phyloP scores from a whole-genome alignment of 2,113 vertebrate genomes.

The Toxotes jaculatrix region DNA sequence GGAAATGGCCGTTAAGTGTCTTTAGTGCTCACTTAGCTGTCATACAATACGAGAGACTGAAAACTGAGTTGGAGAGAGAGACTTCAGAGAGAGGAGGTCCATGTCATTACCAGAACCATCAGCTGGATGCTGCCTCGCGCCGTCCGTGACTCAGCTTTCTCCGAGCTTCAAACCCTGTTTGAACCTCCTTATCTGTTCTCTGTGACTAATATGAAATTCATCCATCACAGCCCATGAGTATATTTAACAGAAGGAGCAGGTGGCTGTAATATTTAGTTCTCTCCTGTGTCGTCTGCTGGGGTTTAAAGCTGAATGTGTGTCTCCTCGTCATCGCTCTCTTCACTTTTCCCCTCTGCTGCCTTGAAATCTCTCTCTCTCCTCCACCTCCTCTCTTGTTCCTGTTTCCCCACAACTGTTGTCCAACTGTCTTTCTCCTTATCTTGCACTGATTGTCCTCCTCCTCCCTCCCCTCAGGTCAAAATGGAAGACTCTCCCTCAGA shows the following conservation, averaged over 20 bases:
- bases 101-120: background rate
- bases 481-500: constrained; percentile 82
- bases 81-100: too few relatives aligned
- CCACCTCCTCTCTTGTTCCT: background rate
- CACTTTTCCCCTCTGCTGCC: background rate
- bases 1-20: background rate
- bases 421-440: background rate
- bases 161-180: background rate
- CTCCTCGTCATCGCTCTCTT: background rate
- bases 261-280: constrained; percentile 3
- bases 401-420: background rate
- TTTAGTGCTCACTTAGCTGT: background rate
- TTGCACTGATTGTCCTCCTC: background rate
- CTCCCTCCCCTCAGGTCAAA: constrained; percentile 78
- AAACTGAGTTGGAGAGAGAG: too few relatives aligned
- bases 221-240: too few relatives aligned
- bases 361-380: background rate
- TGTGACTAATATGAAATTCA: background rate
- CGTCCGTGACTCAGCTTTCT: background rate
- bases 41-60: background rate
- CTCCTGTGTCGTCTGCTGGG: background rate
- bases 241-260: constrained; percentile 16
- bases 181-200: background rate
- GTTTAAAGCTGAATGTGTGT: background rate
- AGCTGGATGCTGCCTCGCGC: background rate